Evolutionary conservation across 92 coral and sea anemone genomes (phyloP), one percentile per base, ranked within the genome.

Genomic region (Heteractis magnifica): DNA sequence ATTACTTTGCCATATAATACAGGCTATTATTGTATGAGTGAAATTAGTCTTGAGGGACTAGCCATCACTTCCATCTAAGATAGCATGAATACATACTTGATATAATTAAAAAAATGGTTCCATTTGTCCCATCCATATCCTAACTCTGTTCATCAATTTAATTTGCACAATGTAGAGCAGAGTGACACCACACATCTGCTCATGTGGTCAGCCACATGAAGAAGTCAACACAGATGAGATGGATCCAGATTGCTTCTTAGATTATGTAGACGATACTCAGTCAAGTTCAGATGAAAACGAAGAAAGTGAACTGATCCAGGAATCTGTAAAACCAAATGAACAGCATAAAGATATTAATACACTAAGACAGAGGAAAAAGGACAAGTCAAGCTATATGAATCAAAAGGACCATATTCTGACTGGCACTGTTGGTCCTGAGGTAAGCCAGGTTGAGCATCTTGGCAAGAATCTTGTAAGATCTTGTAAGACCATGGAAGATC

Each of bases 211-310:
- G 58, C 49, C 79, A 34, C 84, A 82, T 79, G 80, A 50, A 14
- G 77, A 79, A 4, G 81, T 56, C 16, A 82, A 86, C 71, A 82
- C 80, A 6, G 88, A 87, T 56, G 85, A 86, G 49, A 79, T 71
- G 20, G 88, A 87, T 8, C 82, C 82, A 9, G 81, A 89, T 68
- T 49, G 77, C 60, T 86, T 87, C 34, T 56, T 79, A 49, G 83
- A 90, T 51, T 86, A 90, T 51, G 74, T 90, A 18, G 83, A 86
- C 55, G 68, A 78, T 64, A 81, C 86, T 10, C 83, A 80, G 58
- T 51, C 86, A 18, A 81, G 80, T 50, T 87, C 93, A 78, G 90
- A 83, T 55, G 90, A 83, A 44, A 83, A 80, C 23, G 76, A 65
- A 65, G 83, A 89, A 49, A 71, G 16, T 48, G 89, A 77, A 55